Conservation (phyloP, 2,113 vertebrate species). For the Oncorhynchus masou region DNA sequence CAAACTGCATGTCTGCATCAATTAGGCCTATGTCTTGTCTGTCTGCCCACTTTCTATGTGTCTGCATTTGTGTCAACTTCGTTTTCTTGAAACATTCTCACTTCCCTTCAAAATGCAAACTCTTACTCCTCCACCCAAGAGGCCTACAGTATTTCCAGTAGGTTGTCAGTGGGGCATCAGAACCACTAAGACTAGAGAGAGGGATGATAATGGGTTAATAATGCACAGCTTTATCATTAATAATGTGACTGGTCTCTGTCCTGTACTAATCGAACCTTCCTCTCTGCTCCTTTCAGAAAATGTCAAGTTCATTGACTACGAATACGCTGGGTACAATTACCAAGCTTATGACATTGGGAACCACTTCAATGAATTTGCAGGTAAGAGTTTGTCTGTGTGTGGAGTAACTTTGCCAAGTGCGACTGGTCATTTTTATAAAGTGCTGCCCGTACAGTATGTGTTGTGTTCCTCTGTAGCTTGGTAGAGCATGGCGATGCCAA, state of each 20-base stretch:
- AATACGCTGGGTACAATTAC: conserved; percentile 98
- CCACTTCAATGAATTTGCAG: conserved; percentile 99
- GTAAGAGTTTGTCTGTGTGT: conserved; percentile 60
- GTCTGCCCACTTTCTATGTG: neutral
- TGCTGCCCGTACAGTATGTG: too few species aligned
- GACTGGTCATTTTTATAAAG: too few species aligned
- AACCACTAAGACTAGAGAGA: conserved; percentile 14
- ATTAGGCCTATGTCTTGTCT: too few species aligned
- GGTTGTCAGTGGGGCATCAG: conserved; percentile 24
- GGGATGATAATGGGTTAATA: conserved; percentile 54
- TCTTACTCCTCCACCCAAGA: conserved; percentile 60
- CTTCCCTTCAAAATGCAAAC: conserved; percentile 72
- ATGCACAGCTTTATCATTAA: conserved; percentile 55
- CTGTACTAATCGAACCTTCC: conserved; percentile 63
- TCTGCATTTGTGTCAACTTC: conserved; percentile 3
- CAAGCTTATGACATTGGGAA: conserved; percentile 98
- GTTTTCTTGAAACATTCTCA: neutral
- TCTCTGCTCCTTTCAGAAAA: conserved; percentile 81
- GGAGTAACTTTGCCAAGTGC: neutral
- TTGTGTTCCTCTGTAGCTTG: neutral
- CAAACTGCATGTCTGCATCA: too few species aligned
- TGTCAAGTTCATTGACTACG: conserved; percentile 99
- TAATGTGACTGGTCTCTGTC: conserved; percentile 6
- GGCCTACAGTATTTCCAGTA: conserved; percentile 38
- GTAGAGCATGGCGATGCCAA: neutral